These are phyloP conservation scores for Plebejus anna DNA, from an alignment of 2,888 invertebrate genomes.

Conservation along the genomic window DNA sequence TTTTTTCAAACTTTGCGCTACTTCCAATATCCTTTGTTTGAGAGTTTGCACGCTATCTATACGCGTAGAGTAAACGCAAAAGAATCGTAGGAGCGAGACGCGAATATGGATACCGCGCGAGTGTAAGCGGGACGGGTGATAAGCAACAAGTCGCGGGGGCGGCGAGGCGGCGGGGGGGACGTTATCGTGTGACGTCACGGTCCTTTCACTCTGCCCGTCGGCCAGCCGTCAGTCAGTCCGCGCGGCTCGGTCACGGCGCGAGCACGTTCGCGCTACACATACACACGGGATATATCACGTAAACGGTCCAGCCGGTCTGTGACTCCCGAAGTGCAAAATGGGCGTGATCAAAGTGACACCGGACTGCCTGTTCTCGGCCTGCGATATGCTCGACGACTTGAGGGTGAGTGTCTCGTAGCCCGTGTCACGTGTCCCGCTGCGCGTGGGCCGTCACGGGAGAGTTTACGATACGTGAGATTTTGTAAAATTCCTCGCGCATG, in stretches of 20 bases:
- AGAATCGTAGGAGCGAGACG: slow-evolving; percentile 56
- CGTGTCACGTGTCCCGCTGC: slow-evolving; percentile 51
- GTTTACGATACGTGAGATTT: slow-evolving; percentile 34
- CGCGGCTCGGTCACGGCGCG: slow-evolving; percentile 77
- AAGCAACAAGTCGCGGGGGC: slow-evolving; percentile 69
- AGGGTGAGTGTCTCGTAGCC: slow-evolving; percentile 59
- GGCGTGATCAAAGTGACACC: slow-evolving; percentile 73
- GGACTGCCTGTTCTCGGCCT: slow-evolving; percentile 69
- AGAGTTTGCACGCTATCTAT: neutral
- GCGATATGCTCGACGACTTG: slow-evolving; percentile 75
- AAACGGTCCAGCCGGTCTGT: slow-evolving; percentile 61
- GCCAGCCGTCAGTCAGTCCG: slow-evolving; percentile 64
- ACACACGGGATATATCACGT: slow-evolving; percentile 52
- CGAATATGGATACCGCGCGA: slow-evolving; percentile 45
- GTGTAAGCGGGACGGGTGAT: slow-evolving; percentile 52
- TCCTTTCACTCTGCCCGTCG: slow-evolving; percentile 74
- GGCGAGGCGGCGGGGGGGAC: slow-evolving; percentile 50
- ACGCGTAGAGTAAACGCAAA: slow-evolving; percentile 30
- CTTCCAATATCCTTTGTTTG: slow-evolving; percentile 2
- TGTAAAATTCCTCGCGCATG: neutral
- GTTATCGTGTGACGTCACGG: slow-evolving; percentile 82
- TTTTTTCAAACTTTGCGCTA: slow-evolving; percentile 1
- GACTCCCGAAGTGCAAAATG: slow-evolving; percentile 48
- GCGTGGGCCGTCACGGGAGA: slow-evolving; percentile 51
- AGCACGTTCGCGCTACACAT: slow-evolving; percentile 63